Evolutionary conservation across 2,797 vertebrate species (phyloP).

Genomic region (Fundulus diaphanus): DNA sequence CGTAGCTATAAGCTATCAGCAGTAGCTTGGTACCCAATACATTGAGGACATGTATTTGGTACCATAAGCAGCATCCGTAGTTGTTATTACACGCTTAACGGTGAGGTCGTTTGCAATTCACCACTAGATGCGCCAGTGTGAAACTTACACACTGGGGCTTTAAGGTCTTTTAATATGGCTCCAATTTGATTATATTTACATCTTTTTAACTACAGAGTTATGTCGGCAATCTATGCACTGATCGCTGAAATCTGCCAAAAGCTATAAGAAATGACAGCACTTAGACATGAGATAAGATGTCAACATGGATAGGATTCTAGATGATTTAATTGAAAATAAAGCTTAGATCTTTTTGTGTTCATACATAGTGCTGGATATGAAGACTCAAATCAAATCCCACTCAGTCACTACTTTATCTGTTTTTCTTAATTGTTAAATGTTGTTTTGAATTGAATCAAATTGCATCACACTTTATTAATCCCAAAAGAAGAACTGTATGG

Average conservation of each 20-base stretch:
- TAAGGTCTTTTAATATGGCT: slow-evolving; percentile 13
- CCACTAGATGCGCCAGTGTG: no score
- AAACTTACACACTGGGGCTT: no score
- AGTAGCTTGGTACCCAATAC: no score
- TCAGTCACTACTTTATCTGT: neutral
- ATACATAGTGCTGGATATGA: neutral
- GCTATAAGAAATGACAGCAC: slow-evolving; percentile 20
- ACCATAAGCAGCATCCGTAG: no score
- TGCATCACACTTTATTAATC: neutral
- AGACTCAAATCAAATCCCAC: neutral
- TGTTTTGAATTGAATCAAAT: neutral
- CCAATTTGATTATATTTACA: slow-evolving; percentile 30
- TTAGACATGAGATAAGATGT: slow-evolving; percentile 41
- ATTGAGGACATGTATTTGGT: no score
- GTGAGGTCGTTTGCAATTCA: no score
- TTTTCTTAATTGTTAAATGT: neutral
- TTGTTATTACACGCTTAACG: no score
- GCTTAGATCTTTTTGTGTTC: neutral
- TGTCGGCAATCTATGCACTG: slow-evolving; percentile 27
- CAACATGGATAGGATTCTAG: slow-evolving; percentile 26
- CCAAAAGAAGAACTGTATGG: neutral
- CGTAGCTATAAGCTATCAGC: no score
- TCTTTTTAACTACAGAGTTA: slow-evolving; percentile 25
- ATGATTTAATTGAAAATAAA: slow-evolving; percentile 33
- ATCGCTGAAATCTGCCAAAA: slow-evolving; percentile 42